A percentile compares a stretch with the other conserved stretches of the same genome.
Evolutionary conservation across 2,888 invertebrate genomes (phyloP).

Genomic region (Pheosia tremula): DNA sequence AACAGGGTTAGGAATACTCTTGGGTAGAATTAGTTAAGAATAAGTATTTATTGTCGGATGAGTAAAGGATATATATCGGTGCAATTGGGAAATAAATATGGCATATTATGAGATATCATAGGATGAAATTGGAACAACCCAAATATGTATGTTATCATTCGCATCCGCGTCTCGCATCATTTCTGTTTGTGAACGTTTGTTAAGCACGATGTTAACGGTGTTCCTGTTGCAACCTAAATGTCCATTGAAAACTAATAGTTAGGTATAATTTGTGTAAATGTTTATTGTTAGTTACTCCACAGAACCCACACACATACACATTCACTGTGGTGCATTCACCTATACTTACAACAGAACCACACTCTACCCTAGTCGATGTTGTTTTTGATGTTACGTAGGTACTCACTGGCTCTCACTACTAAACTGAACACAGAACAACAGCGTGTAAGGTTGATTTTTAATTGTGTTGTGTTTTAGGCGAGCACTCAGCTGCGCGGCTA

Average conservation of each 20-base stretch:
- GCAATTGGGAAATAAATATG: too few relatives aligned
- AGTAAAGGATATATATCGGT: too few relatives aligned
- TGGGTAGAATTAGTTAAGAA: too few relatives aligned
- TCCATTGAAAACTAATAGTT: slow-evolving; percentile 8
- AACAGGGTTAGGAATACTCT: too few relatives aligned
- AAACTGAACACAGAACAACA: slow-evolving; percentile 6
- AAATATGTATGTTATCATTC: not conserved
- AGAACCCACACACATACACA: not conserved
- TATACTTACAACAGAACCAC: not conserved
- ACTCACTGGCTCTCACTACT: slow-evolving; percentile 27
- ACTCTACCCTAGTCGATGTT: slow-evolving; percentile 13
- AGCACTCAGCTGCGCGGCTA: slow-evolving; percentile 85
- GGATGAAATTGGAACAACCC: too few relatives aligned
- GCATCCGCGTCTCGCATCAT: slow-evolving; percentile 55
- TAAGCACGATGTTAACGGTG: slow-evolving; percentile 37
- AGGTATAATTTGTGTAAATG: not conserved
- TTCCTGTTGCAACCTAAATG: slow-evolving; percentile 27
- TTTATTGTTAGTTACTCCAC: not conserved
- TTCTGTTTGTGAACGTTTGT: slow-evolving; percentile 43
- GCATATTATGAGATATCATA: too few relatives aligned
- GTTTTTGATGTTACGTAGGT: slow-evolving; percentile 25
- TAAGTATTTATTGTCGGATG: too few relatives aligned
- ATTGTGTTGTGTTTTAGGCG: slow-evolving; percentile 61
- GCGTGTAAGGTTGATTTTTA: not conserved
- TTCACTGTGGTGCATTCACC: not conserved